Base-by-base conservation (phyloP, 2,113 vertebrate species). In the Gallinago paraguaiae region DNA sequence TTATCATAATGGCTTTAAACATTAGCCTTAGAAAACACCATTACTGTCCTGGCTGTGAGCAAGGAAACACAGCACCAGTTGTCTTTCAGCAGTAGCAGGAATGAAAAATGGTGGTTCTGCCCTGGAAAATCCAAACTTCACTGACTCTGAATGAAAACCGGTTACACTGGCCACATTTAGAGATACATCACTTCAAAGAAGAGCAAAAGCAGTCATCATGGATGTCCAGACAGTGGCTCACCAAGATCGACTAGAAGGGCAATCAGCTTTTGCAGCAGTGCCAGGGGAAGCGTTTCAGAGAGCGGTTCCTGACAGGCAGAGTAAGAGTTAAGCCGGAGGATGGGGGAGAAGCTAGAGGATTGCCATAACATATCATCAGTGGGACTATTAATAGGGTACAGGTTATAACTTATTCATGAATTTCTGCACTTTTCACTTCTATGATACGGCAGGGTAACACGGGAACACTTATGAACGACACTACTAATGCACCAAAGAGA, bases 371-470 rank as follows among this genome's bases (percentile, higher is more conserved):
- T 96, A 95, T 93, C 86, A 96, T 96, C 92, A 91, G 74, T 87
- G 90, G 82, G 65, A 94, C 88, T 96, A 94, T 95, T 95, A 96
- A 95, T 92, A 96, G 83, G 82, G 92, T 95, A 91, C 83, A 84
- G 95, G 80, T 93, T 94, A 94, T 96, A 93, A 95, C 88, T 96
- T 93, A 96, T 96, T 94, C 90, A 96, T 97, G 95, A 96, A 96
- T 86, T 93, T 85, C 68, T 86, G 92, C 88, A 96, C 95, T 96
- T 94, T 96, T 94, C 91, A 95, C 81, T 95, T 57, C 12, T 48
- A 9, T 61, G 37, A 45, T 23, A 50, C 19, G 61, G 92, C 88
- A 95, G 90, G 80, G 83, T 82, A 93, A 86, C 89, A 65, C 4
- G 3, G 93, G 94, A 97, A 93, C 88, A 84, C 80, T 96, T 94